These are phyloP conservation scores for Pristionchus japonicus DNA, from an alignment of 2,888 invertebrate species.

Conservation along the genomic window DNA sequence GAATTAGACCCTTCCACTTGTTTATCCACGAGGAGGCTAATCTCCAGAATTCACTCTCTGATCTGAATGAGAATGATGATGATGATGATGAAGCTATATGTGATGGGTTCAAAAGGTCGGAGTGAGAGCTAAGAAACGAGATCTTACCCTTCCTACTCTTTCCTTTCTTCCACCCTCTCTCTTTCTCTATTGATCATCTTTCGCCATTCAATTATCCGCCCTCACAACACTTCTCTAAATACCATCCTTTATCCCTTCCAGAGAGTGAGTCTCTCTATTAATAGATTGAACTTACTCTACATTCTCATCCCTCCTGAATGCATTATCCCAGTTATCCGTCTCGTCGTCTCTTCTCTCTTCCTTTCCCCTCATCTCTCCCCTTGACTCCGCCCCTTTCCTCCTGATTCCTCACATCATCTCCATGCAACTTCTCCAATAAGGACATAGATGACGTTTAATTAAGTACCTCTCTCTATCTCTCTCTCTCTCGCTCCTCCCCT, in stretches of 20 bases:
- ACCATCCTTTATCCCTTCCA: constrained; percentile 3
- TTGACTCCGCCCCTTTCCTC: background rate
- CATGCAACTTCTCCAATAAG: constrained; percentile 24
- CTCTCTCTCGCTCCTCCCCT: background rate
- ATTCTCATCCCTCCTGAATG: background rate
- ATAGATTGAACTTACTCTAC: background rate
- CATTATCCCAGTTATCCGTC: background rate
- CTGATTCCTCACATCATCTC: constrained; percentile 17
- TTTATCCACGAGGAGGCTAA: background rate
- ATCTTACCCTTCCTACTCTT: background rate
- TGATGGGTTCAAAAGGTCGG: background rate
- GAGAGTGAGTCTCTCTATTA: background rate
- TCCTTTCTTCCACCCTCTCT: background rate
- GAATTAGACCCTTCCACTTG: background rate
- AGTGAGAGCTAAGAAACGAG: constrained; percentile 19
- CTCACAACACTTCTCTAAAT: constrained; percentile 20
- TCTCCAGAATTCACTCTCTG: background rate
- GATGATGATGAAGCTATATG: background rate
- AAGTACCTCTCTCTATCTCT: background rate
- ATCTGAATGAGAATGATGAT: too few relatives aligned
- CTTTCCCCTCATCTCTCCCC: background rate
- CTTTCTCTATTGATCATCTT: background rate
- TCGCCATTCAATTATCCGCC: constrained; percentile 21
- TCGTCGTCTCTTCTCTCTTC: background rate
- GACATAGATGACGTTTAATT: constrained; percentile 14